A percentile compares a stretch with the other conserved stretches of the same genome.
These are phyloP conservation scores for Bovichtus variegatus DNA, from an alignment of 2,797 vertebrate species.

Conservation along the genomic window DNA sequence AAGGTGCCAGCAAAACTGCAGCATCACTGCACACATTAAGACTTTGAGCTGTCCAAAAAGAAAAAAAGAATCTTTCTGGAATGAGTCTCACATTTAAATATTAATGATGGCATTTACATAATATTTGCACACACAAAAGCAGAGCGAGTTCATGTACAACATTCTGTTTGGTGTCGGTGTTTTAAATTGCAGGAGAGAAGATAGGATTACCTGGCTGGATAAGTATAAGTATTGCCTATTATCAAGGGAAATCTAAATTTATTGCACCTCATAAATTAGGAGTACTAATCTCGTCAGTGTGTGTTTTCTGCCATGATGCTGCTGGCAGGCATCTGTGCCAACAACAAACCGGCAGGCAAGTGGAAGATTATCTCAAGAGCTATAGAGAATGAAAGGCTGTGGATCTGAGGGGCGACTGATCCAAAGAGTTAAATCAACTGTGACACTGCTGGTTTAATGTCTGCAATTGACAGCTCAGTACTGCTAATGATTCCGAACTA, in stretches of 20 bases:
- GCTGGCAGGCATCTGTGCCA: slow-evolving; percentile 40
- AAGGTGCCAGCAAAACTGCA: slow-evolving; percentile 43
- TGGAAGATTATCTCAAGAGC: slow-evolving; percentile 51
- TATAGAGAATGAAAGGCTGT: slow-evolving; percentile 37
- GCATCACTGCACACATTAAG: slow-evolving; percentile 47
- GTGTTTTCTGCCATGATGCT: slow-evolving; percentile 31
- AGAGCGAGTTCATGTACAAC: background rate
- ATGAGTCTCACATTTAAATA: slow-evolving; percentile 27
- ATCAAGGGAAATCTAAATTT: slow-evolving; percentile 43
- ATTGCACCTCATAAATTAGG: slow-evolving; percentile 52
- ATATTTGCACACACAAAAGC: background rate
- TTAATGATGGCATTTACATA: slow-evolving; percentile 26
- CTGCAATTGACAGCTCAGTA: slow-evolving; percentile 7
- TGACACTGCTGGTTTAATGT: slow-evolving; percentile 35
- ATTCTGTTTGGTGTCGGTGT: background rate
- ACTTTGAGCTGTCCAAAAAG: slow-evolving; percentile 4
- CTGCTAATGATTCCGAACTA: slow-evolving; percentile 25
- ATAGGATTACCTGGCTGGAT: slow-evolving; percentile 14
- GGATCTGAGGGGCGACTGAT: slow-evolving; percentile 48
- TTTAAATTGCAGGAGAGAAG: slow-evolving; percentile 24
- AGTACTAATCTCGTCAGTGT: slow-evolving; percentile 57
- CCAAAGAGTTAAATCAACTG: slow-evolving; percentile 55
- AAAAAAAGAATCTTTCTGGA: background rate
- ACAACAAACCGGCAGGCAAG: slow-evolving; percentile 39
- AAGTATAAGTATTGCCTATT: slow-evolving; percentile 22